A percentile compares a stretch with the other conserved stretches of the same genome.
Conservation (phyloP, 2,888 invertebrate genomes). For the Hirtodrosophila histrioides region DNA sequence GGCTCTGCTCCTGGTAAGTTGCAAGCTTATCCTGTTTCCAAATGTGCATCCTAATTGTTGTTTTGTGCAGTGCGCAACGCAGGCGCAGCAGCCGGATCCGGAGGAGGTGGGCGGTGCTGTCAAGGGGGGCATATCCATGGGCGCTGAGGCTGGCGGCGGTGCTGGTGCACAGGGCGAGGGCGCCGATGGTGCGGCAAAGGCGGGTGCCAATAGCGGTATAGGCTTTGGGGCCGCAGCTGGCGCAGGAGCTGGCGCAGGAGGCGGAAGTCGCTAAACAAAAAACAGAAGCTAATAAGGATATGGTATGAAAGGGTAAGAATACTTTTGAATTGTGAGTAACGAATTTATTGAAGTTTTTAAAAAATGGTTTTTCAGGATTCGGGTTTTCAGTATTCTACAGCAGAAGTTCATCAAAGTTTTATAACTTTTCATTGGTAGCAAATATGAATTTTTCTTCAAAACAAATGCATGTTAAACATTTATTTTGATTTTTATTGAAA, state of each 20-base stretch:
- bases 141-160: conserved; percentile 26
- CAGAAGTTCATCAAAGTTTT: no score
- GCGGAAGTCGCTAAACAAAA: conserved; percentile 30
- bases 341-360: no score
- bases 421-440: no score
- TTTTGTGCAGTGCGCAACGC: conserved; percentile 21
- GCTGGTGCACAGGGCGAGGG: conserved; percentile 1
- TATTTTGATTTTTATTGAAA: no score
- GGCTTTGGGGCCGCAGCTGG: conserved; percentile 38
- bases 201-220: conserved; percentile 39
- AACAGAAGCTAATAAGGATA: no score
- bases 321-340: no score
- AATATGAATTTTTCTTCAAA: no score
- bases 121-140: conserved; percentile 38
- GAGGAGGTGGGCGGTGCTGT: conserved; percentile 30
- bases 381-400: no score
- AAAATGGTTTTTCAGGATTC: no score
- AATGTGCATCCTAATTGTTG: background rate
- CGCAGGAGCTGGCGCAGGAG: conserved; percentile 33
- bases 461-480: no score
- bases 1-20: conserved; percentile 36
- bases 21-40: background rate
- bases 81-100: background rate
- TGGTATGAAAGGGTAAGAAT: no score
- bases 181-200: conserved; percentile 30